Evolutionary conservation across 2,797 vertebrate species (phyloP), one percentile per base, ranked within the genome.

Genomic region (Cryptoprocta ferox): DNA sequence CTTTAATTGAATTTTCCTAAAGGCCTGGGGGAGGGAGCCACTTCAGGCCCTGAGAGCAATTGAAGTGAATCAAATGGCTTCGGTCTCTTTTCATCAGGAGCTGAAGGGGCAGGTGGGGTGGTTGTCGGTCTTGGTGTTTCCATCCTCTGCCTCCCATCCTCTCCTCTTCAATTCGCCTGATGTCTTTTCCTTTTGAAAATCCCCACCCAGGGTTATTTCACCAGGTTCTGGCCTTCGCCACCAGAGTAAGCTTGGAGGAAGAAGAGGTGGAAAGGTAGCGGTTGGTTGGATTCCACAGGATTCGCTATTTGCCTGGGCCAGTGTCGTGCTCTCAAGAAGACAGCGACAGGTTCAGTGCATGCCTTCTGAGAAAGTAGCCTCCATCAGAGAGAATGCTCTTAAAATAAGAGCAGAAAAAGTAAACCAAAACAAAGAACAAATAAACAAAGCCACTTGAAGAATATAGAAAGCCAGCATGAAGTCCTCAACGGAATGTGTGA

Each of bases 1-100:
- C 98, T 99, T 98, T 99, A 99, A 99, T 99, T 99, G 99, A 99
- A 98, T 99, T 99, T 99, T 98, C 98, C 98, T 99, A 97, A 94
- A 96, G 98, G 98, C 98, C 98, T 98, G 96, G 98, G 98, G 98
- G 98, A 98, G 98, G 98, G 98, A 98, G 98, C 98, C 98, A 98
- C 98, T 98, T 98, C 98, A 98, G 98, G 98, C 98, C 98, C 98
- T 96, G 98, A 98, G 98, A 99, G 98, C 98, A 98, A 98, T 96
- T 98, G 98, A 98, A 98, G 98, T 98, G 98, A 98, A 98, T 98
- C 98, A 78, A 97, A 98, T 98, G 98, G 97, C 97, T 97, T 96
- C 80, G 91, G 97, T 97, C 98, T 98, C 98, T 98, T 98, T 98
- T 97, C 98, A 98, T 0, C 32, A 45, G 91, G 88, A 98, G 97